Percentiles rank a stretch among this genome's conserved stretches.
Evolutionary conservation across 2,888 invertebrate genomes (phyloP).

Genomic region (Pegoplata infirma): DNA sequence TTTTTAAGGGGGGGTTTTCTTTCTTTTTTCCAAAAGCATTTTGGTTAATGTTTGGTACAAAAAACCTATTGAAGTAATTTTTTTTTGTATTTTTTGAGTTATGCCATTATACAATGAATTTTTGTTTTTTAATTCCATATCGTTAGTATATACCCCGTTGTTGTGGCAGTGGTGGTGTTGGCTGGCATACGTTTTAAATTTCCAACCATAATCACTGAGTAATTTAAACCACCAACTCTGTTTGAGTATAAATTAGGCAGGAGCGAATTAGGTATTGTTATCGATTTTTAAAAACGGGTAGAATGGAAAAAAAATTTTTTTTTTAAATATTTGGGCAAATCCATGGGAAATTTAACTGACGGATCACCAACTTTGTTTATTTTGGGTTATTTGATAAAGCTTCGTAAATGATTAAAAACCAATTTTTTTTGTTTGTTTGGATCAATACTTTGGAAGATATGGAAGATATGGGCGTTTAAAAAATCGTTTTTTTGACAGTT

Average conservation of each 20-base stretch:
- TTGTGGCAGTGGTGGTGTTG: neutral
- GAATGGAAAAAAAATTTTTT: too few species aligned
- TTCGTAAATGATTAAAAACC: too few species aligned
- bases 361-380: too few species aligned
- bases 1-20: conserved; percentile 6
- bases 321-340: too few species aligned
- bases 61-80: conserved; percentile 6
- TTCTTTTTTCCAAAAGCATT: conserved; percentile 15
- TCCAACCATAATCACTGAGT: conserved; percentile 49
- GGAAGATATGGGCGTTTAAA: too few species aligned
- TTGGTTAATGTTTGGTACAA: conserved; percentile 5
- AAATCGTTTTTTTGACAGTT: too few species aligned
- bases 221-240: conserved; percentile 58
- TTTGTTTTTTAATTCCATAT: neutral
- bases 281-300: too few species aligned
- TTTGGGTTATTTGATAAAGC: too few species aligned
- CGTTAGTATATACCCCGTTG: neutral
- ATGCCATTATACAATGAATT: conserved; percentile 22
- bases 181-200: conserved; percentile 40
- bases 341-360: too few species aligned
- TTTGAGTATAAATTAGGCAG: conserved; percentile 13
- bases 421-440: too few species aligned
- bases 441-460: too few species aligned
- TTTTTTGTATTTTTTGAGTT: conserved; percentile 14
- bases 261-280: too few species aligned